Evolutionary conservation across 2,113 vertebrate genomes (phyloP), one percentile per base, ranked within the genome.

Genomic region (Empidonax alnorum): DNA sequence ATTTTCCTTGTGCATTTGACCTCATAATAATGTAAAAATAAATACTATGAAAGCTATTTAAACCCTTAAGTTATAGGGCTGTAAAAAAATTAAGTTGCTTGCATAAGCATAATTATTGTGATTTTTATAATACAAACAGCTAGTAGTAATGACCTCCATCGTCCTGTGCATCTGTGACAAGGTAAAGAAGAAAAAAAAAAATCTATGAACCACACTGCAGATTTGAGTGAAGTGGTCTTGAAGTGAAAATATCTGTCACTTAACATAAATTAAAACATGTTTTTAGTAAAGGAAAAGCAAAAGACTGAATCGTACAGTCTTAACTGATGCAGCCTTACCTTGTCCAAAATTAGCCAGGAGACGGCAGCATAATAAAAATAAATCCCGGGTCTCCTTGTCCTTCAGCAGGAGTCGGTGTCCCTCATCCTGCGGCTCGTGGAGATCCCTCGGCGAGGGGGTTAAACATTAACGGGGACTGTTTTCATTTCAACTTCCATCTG

Each of bases 301-400:
- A 75, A 16, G 33, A 6, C 7, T 3, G 7, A 67, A 52, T 4
- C 20, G 9, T 47, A n/a, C 30, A 27, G 20, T 44, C 17, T 8
- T 8, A 12, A 25, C n/a, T 42, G 56, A 2, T 47, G 49, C 73
- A 50, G 61, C 37, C 94, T 90, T 95, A 92, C 87, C 96, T 96
- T 27, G 35, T 14, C 3, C 27, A 28, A 58, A 47, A 52, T 61
- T 22, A 67, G 59, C 83, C 69, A 19, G 83, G 81, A 50, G 37
- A 88, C 93, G 71, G 87, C 90, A 87, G 85, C 84, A 79, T 83
- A 89, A 87, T 90, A 39, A 74, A 90, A 80, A 59, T 82, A 86
- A 89, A 30, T 1, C 20, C 44, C 12, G 85, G 53, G 50, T 61
- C 44, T 87, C 84, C 10, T 39, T 85, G 94, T 93, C 97, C 95